Evolutionary conservation across 2,888 invertebrate genomes (phyloP).

Genomic region (Petrolisthes manimaculis): DNA sequence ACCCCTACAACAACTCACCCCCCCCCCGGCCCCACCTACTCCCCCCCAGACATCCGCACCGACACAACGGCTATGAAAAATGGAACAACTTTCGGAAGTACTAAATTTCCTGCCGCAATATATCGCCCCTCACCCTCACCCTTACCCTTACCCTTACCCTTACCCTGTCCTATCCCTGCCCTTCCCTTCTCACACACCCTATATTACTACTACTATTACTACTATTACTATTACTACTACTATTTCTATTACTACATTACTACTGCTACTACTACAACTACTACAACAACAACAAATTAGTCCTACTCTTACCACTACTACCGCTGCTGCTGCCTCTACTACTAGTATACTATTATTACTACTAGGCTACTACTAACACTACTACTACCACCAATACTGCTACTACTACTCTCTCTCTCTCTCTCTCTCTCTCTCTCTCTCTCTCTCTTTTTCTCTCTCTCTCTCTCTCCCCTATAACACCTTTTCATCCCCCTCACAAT

Average conservation of each 20-base stretch:
- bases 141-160: neutral
- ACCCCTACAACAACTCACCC: neutral
- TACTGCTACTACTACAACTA: neutral
- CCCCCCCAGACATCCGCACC: neutral
- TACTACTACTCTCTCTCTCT: neutral
- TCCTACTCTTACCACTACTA: neutral
- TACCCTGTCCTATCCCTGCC: neutral
- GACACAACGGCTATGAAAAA: constrained; percentile 23
- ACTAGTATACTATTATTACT: neutral
- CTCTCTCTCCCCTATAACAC: neutral
- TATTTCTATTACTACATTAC: neutral
- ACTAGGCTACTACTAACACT: neutral
- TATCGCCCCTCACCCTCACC: constrained; percentile 17
- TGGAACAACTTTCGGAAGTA: constrained; percentile 33
- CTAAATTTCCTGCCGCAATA: constrained; percentile 24
- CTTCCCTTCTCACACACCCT: neutral
- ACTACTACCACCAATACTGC: neutral
- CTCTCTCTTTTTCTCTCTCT: neutral
- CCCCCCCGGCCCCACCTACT: neutral
- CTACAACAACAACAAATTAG: neutral
- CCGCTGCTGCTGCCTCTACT: no score
- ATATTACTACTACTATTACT: neutral
- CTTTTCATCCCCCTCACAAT: no score
- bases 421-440: neutral
- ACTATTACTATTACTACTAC: neutral